Percentiles rank a stretch among this genome's conserved stretches.
Conservation (phyloP, 2,113 vertebrate genomes). For the Gorsachius goisagi region DNA sequence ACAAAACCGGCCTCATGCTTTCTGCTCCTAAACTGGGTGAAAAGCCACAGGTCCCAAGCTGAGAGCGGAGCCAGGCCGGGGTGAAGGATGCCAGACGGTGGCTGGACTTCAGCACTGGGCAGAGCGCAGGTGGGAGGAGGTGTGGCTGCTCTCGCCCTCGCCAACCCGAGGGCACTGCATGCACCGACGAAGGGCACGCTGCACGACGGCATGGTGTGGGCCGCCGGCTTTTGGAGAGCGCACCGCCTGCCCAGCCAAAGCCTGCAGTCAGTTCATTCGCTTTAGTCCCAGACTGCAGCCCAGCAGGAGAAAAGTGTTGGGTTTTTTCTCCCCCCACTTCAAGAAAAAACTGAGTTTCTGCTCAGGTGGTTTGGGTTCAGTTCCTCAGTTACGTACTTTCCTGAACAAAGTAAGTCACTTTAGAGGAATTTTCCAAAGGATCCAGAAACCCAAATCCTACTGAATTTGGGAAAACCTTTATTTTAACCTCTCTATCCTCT, state of each 20-base stretch:
- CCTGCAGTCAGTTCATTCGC: not conserved
- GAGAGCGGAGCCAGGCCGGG: not conserved
- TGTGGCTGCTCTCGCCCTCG: not conserved
- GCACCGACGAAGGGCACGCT: not conserved
- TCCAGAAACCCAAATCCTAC: not conserved
- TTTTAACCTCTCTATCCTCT: not conserved
- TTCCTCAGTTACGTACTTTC: not conserved
- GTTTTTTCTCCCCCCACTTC: too few species aligned
- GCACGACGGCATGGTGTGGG: fast-evolving
- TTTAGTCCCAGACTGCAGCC: not conserved
- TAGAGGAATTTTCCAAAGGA: not conserved
- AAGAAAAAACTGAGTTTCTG: not conserved
- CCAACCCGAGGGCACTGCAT: not conserved
- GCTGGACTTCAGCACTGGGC: fast-evolving
- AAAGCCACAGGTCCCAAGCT: fast-evolving
- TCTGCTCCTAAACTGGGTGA: not conserved
- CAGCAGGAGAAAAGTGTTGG: not conserved
- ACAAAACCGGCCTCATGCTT: not conserved
- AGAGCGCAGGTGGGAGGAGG: too few species aligned
- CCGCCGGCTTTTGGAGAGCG: fast-evolving
- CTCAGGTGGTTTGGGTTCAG: not conserved
- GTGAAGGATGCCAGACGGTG: fast-evolving
- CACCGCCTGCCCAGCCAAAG: not conserved
- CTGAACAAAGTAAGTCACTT: not conserved
- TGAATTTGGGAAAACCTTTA: not conserved